A percentile compares a stretch with the other conserved stretches of the same genome.
phyloP scores from a whole-genome alignment of 2,797 vertebrate species.

The Oceanodroma leucorhoa region DNA sequence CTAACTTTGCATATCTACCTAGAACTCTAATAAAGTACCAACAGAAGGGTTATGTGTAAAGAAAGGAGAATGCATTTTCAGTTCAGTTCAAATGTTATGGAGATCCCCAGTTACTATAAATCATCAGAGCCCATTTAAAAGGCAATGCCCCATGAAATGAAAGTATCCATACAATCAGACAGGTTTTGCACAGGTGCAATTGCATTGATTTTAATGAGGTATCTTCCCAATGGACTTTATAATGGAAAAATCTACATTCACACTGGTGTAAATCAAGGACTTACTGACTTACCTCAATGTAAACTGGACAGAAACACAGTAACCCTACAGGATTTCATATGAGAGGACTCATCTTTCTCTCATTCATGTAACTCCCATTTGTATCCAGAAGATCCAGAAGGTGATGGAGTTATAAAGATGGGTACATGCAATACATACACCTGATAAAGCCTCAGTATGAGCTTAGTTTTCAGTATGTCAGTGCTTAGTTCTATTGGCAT shows the following conservation, averaged over 20 bases:
- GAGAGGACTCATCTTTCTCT: neutral
- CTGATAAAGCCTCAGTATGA: neutral
- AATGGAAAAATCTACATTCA: neutral
- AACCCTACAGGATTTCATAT: neutral
- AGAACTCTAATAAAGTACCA: neutral
- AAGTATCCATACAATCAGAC: neutral
- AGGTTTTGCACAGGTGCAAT: neutral
- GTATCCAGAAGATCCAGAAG: neutral
- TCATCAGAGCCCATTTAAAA: neutral
- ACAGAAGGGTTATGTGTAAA: neutral
- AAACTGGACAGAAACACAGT: neutral
- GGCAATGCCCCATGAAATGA: neutral
- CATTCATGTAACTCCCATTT: neutral
- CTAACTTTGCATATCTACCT: neutral
- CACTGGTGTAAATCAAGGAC: constrained; percentile 9
- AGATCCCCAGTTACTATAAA: neutral
- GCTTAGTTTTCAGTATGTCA: neutral
- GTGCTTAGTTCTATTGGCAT: neutral
- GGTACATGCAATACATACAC: neutral
- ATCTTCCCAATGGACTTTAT: neutral
- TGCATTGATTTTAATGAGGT: neutral
- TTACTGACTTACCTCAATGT: neutral
- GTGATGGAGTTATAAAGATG: neutral
- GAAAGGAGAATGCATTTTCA: constrained; percentile 8
- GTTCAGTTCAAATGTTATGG: neutral